Evolutionary conservation across 2,113 vertebrate genomes (phyloP).

Genomic region (Periophthalmus modestus): DNA sequence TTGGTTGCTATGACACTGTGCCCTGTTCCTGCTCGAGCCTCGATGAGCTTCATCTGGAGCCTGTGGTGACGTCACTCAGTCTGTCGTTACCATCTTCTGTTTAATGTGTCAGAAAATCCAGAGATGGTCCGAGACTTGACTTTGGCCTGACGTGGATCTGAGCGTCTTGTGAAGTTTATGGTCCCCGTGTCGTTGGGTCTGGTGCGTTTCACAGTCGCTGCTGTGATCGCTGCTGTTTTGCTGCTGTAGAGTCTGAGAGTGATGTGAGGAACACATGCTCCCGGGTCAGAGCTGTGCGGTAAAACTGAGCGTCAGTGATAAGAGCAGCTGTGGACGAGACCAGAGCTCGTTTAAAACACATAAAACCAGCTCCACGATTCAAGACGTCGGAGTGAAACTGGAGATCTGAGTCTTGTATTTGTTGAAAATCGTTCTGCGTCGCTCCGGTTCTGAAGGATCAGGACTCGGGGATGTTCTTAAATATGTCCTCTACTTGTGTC

Average conservation of each 20-base stretch:
- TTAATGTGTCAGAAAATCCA: too few relatives aligned
- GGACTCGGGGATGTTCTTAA: too few relatives aligned
- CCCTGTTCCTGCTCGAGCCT: too few relatives aligned
- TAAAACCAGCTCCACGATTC: slow-evolving; percentile 1
- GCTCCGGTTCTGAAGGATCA: too few relatives aligned
- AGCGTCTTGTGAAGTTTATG: slow-evolving; percentile 4
- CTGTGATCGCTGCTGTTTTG: too few relatives aligned
- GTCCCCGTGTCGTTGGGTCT: neutral
- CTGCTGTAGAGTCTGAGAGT: neutral
- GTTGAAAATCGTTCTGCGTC: neutral
- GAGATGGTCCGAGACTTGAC: too few relatives aligned
- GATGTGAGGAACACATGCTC: slow-evolving; percentile 4
- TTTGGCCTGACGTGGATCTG: neutral
- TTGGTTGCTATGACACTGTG: too few relatives aligned
- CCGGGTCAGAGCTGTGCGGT: neutral
- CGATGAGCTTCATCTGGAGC: too few relatives aligned
- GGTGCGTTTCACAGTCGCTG: slow-evolving; percentile 12
- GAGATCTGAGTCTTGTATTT: neutral
- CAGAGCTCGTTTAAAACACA: neutral
- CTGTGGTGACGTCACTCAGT: too few relatives aligned
- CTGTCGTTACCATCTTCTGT: too few relatives aligned
- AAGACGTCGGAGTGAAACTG: slow-evolving; percentile 1
- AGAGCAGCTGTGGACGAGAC: neutral
- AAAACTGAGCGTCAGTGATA: neutral
- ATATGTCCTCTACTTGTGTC: too few relatives aligned